These are phyloP conservation scores for Champsocephalus esox DNA, from an alignment of 2,797 vertebrate species.

Conservation along the genomic window DNA sequence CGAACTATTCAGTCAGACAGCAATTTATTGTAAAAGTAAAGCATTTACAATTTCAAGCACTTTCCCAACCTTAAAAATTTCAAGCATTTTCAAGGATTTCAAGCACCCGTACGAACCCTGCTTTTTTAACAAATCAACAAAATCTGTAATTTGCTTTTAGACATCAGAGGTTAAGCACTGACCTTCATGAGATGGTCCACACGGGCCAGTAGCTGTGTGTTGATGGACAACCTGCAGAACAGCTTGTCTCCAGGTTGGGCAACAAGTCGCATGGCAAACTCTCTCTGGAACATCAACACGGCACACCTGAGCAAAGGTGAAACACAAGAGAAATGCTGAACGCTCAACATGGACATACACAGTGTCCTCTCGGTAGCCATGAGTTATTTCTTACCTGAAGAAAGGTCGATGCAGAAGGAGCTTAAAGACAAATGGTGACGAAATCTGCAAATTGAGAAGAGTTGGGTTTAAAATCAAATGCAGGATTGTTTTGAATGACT, in stretches of 20 bases:
- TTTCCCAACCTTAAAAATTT: too few species aligned
- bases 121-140: too few species aligned
- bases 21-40: too few species aligned
- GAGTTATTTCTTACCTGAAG: constrained; percentile 89
- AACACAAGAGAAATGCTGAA: neutral
- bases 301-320: constrained; percentile 88
- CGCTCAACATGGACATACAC: neutral
- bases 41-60: too few species aligned
- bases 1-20: too few species aligned
- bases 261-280: constrained; percentile 97
- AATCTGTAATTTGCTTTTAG: neutral
- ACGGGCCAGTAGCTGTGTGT: constrained; percentile 94
- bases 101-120: too few species aligned
- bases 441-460: constrained; percentile 88
- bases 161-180: neutral
- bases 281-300: constrained; percentile 98
- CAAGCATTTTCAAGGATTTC: too few species aligned
- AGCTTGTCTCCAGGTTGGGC: constrained; percentile 95
- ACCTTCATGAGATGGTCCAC: constrained; percentile 99
- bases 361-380: neutral
- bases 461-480: neutral
- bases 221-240: constrained; percentile 97
- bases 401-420: constrained; percentile 96
- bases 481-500: neutral
- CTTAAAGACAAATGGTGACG: constrained; percentile 98